These are phyloP conservation scores for Delia radicum DNA, from an alignment of 1,140 invertebrate species.

Conservation along the genomic window DNA sequence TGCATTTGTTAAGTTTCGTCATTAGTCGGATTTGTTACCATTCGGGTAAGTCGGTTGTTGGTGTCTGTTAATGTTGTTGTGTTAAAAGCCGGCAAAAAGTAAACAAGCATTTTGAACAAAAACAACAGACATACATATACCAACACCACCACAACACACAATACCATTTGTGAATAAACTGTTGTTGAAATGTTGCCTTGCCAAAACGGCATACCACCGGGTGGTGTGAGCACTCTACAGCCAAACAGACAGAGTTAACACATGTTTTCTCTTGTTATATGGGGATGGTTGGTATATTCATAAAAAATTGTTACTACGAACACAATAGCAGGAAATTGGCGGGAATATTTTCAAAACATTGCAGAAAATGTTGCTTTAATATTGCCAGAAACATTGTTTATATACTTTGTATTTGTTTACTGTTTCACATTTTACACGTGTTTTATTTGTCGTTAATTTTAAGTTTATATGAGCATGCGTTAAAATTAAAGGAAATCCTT, in stretches of 20 bases:
- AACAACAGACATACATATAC: neutral
- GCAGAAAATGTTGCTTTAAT: neutral
- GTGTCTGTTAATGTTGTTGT: neutral
- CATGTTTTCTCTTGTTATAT: neutral
- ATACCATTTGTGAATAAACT: neutral
- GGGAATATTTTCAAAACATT: neutral
- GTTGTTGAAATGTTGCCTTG: neutral
- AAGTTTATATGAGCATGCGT: neutral
- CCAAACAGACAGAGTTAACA: neutral
- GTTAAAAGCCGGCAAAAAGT: conserved; percentile 13
- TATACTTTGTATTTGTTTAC: too few relatives aligned
- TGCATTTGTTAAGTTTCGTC: neutral
- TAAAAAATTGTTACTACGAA: neutral
- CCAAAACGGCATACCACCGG: neutral
- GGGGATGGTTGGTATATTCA: neutral
- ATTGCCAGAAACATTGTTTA: neutral
- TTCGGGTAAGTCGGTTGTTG: neutral
- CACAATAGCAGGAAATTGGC: neutral
- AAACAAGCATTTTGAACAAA: neutral
- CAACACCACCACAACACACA: neutral
- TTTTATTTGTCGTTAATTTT: too few relatives aligned
- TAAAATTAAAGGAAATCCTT: conserved; percentile 16
- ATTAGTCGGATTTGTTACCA: neutral
- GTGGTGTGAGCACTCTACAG: neutral
- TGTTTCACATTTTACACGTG: too few relatives aligned